These are phyloP conservation scores for Catocala nupta DNA, from an alignment of 2,888 invertebrate species.

Conservation along the genomic window DNA sequence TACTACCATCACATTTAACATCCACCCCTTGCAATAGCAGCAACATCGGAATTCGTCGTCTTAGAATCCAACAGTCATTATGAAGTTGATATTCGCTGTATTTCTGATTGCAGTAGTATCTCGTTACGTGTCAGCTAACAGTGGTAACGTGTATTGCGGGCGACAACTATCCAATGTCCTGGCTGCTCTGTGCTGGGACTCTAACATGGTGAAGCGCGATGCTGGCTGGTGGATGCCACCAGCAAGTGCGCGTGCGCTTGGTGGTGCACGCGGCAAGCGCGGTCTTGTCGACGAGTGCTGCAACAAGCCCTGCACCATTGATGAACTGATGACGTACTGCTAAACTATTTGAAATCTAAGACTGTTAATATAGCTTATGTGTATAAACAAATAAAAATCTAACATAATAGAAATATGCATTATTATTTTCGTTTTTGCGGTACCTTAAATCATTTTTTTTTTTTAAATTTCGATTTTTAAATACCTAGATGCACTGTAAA, in stretches of 20 bases:
- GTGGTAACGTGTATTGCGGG: slow-evolving; percentile 7
- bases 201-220: slow-evolving; percentile 26
- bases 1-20: too few relatives aligned
- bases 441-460: too few relatives aligned
- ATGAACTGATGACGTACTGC: slow-evolving; percentile 38
- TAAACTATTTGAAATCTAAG: neutral
- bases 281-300: slow-evolving; percentile 46
- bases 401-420: too few relatives aligned
- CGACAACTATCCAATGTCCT: slow-evolving; percentile 1
- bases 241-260: slow-evolving; percentile 25
- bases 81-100: slow-evolving; percentile 26
- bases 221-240: slow-evolving; percentile 41
- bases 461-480: too few relatives aligned
- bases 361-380: too few relatives aligned
- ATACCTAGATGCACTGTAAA: too few relatives aligned
- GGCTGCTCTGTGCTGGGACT: slow-evolving; percentile 21
- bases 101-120: neutral
- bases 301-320: slow-evolving; percentile 33
- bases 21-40: too few relatives aligned
- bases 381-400: too few relatives aligned
- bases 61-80: slow-evolving; percentile 6
- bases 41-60: too few relatives aligned
- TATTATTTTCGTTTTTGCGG: too few relatives aligned
- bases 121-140: neutral
- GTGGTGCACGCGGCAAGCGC: slow-evolving; percentile 34